Conservation (phyloP, 2,888 invertebrate genomes). For the Acanthoscelides obtectus region DNA sequence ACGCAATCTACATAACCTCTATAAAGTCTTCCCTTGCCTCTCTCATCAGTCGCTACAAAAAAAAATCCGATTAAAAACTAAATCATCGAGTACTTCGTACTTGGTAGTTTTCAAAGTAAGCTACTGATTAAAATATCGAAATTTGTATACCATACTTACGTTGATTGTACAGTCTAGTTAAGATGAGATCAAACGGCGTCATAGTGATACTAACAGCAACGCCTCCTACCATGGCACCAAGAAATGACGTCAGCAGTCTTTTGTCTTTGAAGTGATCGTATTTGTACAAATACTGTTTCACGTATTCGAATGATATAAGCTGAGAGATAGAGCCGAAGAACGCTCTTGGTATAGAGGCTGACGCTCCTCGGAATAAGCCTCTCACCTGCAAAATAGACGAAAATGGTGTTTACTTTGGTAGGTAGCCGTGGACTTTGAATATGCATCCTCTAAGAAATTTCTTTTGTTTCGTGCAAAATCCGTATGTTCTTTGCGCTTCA, state of each 20-base stretch:
- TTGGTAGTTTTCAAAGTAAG: neutral
- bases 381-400: neutral
- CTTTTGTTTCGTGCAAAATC: too few relatives aligned
- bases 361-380: conserved; percentile 57
- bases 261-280: conserved; percentile 42
- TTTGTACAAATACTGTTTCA: conserved; percentile 50
- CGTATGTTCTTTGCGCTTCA: too few relatives aligned
- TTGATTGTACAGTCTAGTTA: conserved; percentile 87
- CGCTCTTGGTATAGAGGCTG: conserved; percentile 66
- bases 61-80: neutral
- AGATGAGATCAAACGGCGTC: conserved; percentile 83
- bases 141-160: conserved; percentile 48
- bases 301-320: conserved; percentile 70
- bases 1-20: conserved; percentile 71
- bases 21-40: conserved; percentile 62
- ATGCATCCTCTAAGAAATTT: too few relatives aligned
- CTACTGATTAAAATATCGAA: neutral
- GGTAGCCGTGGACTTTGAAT: too few relatives aligned
- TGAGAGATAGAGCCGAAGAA: conserved; percentile 78
- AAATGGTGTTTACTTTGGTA: too few relatives aligned
- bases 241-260: conserved; percentile 56
- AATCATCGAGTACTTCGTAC: neutral
- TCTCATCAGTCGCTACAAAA: conserved; percentile 53
- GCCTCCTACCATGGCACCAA: conserved; percentile 73
- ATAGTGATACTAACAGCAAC: conserved; percentile 68